Evolutionary conservation across 92 coral and sea anemone species (phyloP), one percentile per base, ranked within the genome.

Genomic region (Siderastrea radians): DNA sequence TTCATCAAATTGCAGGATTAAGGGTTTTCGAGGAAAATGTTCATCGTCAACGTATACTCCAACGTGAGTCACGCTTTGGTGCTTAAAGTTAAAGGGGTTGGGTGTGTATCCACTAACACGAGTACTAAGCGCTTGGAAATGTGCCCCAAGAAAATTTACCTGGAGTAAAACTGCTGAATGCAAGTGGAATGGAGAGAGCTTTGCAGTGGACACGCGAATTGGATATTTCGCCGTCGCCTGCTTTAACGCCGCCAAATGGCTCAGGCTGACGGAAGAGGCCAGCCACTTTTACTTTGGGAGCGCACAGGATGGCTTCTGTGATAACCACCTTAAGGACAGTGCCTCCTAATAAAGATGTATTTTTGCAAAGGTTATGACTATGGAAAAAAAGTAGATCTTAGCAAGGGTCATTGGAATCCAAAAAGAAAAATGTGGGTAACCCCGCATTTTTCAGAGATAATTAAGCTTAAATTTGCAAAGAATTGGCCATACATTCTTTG

Each of bases 201-300:
- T 90, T 86, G 55, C 81, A 87, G 73, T 90, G 85, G 12, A 87
- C 78, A 71, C 91, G 81, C 73, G 55, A 80, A 93, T 87, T 4
- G 94, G 96, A 70, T 93, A 93, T 77, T 93, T 93, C 90, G 94
- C 93, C 4, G 96, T 82, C 45, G 80, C 83, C 49, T 88, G 82
- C 14, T 91, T 80, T 3, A 83, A 74, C 15, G 94, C 84, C 0
- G 67, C 64, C 13, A 83, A 79, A 49, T 84, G 88, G 12, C 84
- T 79, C 3, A 83, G 72, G 57, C 69, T 83, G 46, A 78, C 67
- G 45, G 80, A 68, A 6, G 83, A 7, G 59, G 16, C 66, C n/a
- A 85, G 16, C 66, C n/a, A 85, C 89, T 85, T 85, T 75, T 2
- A 85, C 89, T 75, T 85, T 76, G 3, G 64, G 84, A 46, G 77